A percentile compares a stretch with the other conserved stretches of the same genome.
These are phyloP conservation scores for Drosophila parthenogenetica DNA, from an alignment of 2,888 invertebrate genomes.

Conservation along the genomic window DNA sequence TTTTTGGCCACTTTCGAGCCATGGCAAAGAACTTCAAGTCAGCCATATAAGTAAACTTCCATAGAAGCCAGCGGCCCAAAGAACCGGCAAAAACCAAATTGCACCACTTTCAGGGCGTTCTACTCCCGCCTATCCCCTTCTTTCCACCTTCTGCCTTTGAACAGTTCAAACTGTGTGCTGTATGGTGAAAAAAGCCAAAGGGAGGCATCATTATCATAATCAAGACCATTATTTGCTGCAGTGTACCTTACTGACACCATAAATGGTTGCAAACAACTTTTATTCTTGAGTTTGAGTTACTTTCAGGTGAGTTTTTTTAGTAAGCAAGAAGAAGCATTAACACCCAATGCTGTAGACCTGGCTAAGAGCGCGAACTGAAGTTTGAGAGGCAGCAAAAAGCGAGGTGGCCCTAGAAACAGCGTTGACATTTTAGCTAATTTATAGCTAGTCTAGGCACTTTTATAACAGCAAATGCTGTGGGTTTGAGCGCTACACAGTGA, in stretches of 20 bases:
- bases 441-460: no score
- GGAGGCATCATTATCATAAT: constrained; percentile 72
- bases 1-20: constrained; percentile 78
- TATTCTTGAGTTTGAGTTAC: constrained; percentile 45
- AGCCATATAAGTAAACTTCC: constrained; percentile 13
- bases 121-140: no score
- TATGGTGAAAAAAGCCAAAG: constrained; percentile 38
- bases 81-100: constrained; percentile 63
- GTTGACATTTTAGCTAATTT: no score
- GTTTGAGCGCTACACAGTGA: no score
- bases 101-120: constrained; percentile 76
- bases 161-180: neutral
- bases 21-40: constrained; percentile 57
- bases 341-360: constrained; percentile 36
- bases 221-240: constrained; percentile 75
- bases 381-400: constrained; percentile 4
- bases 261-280: constrained; percentile 58
- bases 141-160: neutral
- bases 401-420: constrained; percentile 40
- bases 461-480: no score
- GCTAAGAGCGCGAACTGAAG: constrained; percentile 2
- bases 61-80: constrained; percentile 39
- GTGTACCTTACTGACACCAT: constrained; percentile 80
- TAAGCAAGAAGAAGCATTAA: constrained; percentile 18
- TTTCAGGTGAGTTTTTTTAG: constrained; percentile 34